These are phyloP conservation scores for Hirudo medicinalis DNA, from an alignment of 1,140 invertebrate genomes.

Conservation along the genomic window DNA sequence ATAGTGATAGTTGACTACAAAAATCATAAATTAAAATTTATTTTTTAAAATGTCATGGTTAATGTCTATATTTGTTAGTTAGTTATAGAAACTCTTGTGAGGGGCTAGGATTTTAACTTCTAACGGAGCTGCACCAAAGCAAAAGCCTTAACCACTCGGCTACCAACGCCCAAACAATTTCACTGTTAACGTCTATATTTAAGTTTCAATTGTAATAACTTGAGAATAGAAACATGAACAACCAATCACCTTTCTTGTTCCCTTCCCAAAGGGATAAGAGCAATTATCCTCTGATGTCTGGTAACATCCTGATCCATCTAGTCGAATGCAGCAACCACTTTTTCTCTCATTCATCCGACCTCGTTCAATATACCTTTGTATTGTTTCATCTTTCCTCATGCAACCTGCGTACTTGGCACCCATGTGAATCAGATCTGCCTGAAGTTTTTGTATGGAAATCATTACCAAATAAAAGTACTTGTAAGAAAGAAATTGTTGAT, in stretches of 20 bases:
- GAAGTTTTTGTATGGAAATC: constrained; percentile 19
- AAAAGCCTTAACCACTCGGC: no score
- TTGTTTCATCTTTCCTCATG: constrained; percentile 82
- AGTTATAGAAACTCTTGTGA: no score
- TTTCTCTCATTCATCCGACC: constrained; percentile 29
- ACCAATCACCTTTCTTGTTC: background rate
- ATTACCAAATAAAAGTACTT: background rate
- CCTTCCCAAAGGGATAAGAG: constrained; percentile 44
- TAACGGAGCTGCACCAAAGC: no score
- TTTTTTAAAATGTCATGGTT: background rate
- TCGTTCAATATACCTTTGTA: constrained; percentile 66
- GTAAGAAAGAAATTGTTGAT: no score
- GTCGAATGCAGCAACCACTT: constrained; percentile 38
- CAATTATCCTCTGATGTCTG: constrained; percentile 90
- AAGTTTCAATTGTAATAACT: background rate
- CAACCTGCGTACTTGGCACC: constrained; percentile 98
- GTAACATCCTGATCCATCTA: constrained; percentile 89
- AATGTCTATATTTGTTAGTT: background rate
- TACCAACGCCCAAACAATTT: no score
- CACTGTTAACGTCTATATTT: background rate
- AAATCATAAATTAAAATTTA: background rate
- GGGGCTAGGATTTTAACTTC: no score
- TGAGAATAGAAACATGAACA: no score
- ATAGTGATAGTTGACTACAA: background rate
- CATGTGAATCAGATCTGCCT: constrained; percentile 89